A percentile compares a stretch with the other conserved stretches of the same genome.
These are phyloP conservation scores for Gortyna flavago DNA, from an alignment of 2,888 invertebrate genomes.

Conservation along the genomic window DNA sequence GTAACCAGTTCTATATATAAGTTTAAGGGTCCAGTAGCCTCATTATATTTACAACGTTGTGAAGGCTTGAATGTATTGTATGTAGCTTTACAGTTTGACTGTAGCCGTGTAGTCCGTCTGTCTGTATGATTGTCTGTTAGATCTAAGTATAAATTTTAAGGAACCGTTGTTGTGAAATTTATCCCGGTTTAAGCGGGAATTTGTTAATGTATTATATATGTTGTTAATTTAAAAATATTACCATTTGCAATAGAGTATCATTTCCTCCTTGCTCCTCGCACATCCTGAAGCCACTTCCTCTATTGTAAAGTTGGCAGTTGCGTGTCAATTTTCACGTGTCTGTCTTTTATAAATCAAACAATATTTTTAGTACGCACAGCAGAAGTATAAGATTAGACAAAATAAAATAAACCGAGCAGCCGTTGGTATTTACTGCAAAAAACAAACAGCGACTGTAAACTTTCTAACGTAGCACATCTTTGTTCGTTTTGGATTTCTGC, in stretches of 20 bases:
- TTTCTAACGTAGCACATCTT: constrained; percentile 66
- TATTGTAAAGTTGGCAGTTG: constrained; percentile 1
- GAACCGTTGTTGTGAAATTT: constrained; percentile 70
- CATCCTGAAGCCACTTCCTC: neutral
- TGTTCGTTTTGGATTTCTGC: constrained; percentile 65
- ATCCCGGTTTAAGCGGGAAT: constrained; percentile 68
- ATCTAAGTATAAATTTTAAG: constrained; percentile 66
- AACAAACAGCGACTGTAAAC: constrained; percentile 56
- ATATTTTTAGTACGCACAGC: constrained; percentile 25
- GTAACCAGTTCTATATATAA: constrained; percentile 24
- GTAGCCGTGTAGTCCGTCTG: constrained; percentile 41
- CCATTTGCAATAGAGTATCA: constrained; percentile 37
- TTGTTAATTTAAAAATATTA: constrained; percentile 69
- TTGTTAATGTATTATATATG: constrained; percentile 69
- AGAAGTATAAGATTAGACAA: constrained; percentile 41
- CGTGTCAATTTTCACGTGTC: constrained; percentile 31
- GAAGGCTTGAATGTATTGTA: constrained; percentile 50
- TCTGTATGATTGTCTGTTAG: constrained; percentile 51
- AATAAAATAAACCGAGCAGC: constrained; percentile 41
- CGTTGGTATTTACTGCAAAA: constrained; percentile 54
- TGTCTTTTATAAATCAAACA: constrained; percentile 20
- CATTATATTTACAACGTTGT: constrained; percentile 45
- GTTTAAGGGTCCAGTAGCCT: constrained; percentile 40
- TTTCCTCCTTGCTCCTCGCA: constrained; percentile 24
- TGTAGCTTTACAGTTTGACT: constrained; percentile 60